Base-by-base conservation (phyloP, 2,888 invertebrate genomes). In the Ommatoiulus sabulosus region DNA sequence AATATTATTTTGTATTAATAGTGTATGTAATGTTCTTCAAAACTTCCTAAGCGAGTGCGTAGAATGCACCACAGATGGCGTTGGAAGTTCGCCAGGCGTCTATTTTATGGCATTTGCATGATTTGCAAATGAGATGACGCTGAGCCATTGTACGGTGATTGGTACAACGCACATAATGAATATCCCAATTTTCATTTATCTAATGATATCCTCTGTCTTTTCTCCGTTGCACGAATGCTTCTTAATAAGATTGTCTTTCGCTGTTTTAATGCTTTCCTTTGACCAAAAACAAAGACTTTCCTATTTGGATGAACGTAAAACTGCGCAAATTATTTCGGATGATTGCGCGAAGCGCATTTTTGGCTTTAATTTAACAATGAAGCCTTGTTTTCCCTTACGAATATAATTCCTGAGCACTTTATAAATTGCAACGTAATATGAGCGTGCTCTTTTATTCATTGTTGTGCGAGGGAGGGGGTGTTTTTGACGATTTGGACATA, bases 211-310 rank as follows among this genome's bases (percentile, higher is more conserved):
- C 5, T 12, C 52, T 12, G 52, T 15, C 6, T 52, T 52, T 52
- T 52, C 7, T 52, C 15, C 52, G 52, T 63, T 63, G 63, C 63
- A 63, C 17, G 63, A 63, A 63, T 63, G n/a, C 52, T 12, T 52
- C 52, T 3, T 52, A 6, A 12, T 52, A 52, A 52, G 52, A 52
- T 52, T 52, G 52, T 52, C 12, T 52, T 52, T 52, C 63, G n/a
- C 63, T 17, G n/a, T 5, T 63, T n/a, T 63, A 63, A 63, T 63
- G 63, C 17, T 63, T 63, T 63, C 63, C 63, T 63, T 63, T 63
- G 63, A 63, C 63, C 63, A 63, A 63, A 63, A 63, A 63, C 63
- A 63, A 63, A 63, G 63, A 63, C 63, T n/a, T 63, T 63, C 12
- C n/a, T n/a, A 63, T 63, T 63, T 20, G 63, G n/a, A 3, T 63